Evolutionary conservation across 2,797 vertebrate species (phyloP), one percentile per base, ranked within the genome.

Genomic region (Anisognathus igniventris): DNA sequence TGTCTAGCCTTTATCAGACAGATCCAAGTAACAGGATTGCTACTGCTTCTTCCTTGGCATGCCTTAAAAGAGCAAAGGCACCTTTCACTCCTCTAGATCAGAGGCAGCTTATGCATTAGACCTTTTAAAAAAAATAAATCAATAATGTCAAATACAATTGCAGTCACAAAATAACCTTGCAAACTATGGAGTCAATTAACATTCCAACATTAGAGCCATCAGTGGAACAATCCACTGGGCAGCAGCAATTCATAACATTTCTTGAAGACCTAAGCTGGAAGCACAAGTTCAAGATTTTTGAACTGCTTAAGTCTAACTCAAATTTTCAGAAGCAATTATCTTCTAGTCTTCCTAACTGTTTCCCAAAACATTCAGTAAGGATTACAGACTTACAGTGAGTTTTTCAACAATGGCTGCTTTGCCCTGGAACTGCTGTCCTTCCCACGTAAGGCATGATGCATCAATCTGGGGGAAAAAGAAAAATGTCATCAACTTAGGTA

Each of bases 391-490:
- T 98, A 99, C 99, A 97, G 98, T 98, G 92, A 99, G 98, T 98
- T 99, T 99, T 95, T 99, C 99, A 96, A 99, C 98, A 96, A 99
- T 99, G 86, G 98, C 98, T 97, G 98, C 98, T 98, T 99, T 99
- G 93, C 99, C 99, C 96, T 99, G 99, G 98, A 98, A 99, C 97
- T 99, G 99, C 96, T 99, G 98, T 97, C 99, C 99, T 98, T 99
- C 99, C 99, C 99, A 99, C 20, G 99, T 99, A 98, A 99, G 99
- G 98, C 99, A 99, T 98, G 99, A 99, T 13, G 98, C 97, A 88
- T 99, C 99, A 78, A 99, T 99, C 99, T 99, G 97, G 85, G 96
- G 95, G 78, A 74, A 30, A 44, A 85, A 89, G n/a, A 66, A 45
- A 80, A n/a, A 42, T 40, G 39, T 56, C 31, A 87, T 53, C 45